Percentiles rank a stretch among this genome's conserved stretches.
phyloP scores from a whole-genome alignment of 2,888 invertebrate genomes.

The Brachypalpus laphriformis region DNA sequence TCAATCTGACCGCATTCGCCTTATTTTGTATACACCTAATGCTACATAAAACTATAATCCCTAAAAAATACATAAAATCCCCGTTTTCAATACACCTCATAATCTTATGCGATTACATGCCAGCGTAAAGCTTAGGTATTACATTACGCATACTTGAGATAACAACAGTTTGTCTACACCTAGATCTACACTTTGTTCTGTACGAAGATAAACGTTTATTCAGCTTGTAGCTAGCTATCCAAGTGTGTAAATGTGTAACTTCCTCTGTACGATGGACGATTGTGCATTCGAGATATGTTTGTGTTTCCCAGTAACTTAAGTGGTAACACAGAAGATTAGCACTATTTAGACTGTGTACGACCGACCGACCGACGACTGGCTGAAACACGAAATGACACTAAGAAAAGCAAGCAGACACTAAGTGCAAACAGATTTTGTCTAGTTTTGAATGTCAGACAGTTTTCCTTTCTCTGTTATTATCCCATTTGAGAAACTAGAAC shows the following conservation, averaged over 20 bases:
- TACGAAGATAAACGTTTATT: slow-evolving; percentile 34
- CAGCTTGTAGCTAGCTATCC: slow-evolving; percentile 39
- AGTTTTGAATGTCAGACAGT: slow-evolving; percentile 36
- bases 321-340: slow-evolving; percentile 51
- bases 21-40: too few species aligned
- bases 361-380: neutral
- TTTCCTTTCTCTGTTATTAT: neutral
- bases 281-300: slow-evolving; percentile 22
- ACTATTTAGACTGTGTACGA: slow-evolving; percentile 19
- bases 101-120: neutral
- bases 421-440: slow-evolving; percentile 32
- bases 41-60: neutral
- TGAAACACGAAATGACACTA: slow-evolving; percentile 51
- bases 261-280: slow-evolving; percentile 11
- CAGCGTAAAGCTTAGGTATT: slow-evolving; percentile 24
- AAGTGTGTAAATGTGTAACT: slow-evolving; percentile 32
- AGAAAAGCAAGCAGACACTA: slow-evolving; percentile 42
- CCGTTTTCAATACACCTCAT: neutral
- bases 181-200: neutral
- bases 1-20: neutral
- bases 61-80: neutral
- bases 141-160: slow-evolving; percentile 44
- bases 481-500: neutral
- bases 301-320: slow-evolving; percentile 51
- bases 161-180: neutral